phyloP scores from a whole-genome alignment of 2,113 vertebrate species.

The Ptilorrhoa leucosticta region DNA sequence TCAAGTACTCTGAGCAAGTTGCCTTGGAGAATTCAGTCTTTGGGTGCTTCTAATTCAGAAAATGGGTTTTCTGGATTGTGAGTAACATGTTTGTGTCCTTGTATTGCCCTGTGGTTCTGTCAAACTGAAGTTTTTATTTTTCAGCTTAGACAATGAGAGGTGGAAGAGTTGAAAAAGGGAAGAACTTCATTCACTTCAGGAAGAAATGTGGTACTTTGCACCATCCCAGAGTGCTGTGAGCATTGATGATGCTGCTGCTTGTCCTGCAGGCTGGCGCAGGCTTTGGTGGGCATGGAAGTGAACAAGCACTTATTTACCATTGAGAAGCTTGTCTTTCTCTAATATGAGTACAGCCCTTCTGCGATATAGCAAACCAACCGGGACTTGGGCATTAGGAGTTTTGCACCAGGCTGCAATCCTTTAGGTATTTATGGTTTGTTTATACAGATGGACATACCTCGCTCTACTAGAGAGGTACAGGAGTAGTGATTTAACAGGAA shows the following conservation, averaged over 20 bases:
- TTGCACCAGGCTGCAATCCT: background rate
- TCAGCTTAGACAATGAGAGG: background rate
- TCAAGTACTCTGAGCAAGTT: background rate
- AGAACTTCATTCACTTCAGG: background rate
- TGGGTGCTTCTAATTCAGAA: slow-evolving; percentile 1
- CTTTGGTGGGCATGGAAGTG: background rate
- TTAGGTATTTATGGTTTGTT: background rate
- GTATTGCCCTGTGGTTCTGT: background rate
- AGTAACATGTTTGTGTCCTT: background rate
- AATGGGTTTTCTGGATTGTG: background rate
- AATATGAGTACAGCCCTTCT: accelerated
- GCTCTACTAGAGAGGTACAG: background rate
- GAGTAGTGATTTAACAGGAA: background rate
- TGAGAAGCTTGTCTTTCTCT: background rate
- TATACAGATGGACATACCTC: background rate
- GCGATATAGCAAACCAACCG: background rate
- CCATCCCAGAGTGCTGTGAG: background rate
- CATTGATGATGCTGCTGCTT: background rate
- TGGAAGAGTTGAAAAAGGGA: background rate
- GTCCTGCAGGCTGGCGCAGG: background rate
- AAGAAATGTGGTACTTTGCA: background rate
- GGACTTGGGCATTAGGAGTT: background rate
- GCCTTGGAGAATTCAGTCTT: slow-evolving; percentile 10
- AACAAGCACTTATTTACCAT: accelerated
- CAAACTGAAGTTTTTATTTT: background rate